Percentiles rank a stretch among this genome's conserved stretches.
Evolutionary conservation across 2,797 vertebrate species (phyloP).

Genomic region (Lates japonicus): DNA sequence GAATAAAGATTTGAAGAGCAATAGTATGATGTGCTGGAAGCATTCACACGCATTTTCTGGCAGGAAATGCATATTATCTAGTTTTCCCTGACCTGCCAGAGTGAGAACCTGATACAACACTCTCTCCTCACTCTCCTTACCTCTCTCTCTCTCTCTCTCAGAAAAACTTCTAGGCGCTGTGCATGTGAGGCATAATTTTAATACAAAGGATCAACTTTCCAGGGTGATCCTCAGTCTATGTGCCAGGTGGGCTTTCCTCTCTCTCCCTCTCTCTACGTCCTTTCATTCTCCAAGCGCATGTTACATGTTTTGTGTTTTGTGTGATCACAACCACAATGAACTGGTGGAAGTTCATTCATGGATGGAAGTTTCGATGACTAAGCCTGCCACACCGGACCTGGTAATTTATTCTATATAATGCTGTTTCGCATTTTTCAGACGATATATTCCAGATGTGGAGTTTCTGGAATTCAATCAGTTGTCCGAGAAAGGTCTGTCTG

Average conservation of each 20-base stretch:
- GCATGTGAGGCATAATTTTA: conserved; percentile 95
- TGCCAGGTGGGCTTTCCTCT: conserved; percentile 90
- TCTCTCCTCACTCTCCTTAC: too few species aligned
- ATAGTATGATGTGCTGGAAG: too few species aligned
- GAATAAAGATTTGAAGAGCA: too few species aligned
- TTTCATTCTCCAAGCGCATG: background rate
- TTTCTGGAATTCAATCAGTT: background rate
- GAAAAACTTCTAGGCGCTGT: conserved; percentile 97
- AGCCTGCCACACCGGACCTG: conserved; percentile 92
- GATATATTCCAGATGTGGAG: background rate
- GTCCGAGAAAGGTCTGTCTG: background rate
- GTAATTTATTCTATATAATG: conserved; percentile 72
- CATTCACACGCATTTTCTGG: too few species aligned
- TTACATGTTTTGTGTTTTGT: conserved; percentile 74
- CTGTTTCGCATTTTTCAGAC: background rate
- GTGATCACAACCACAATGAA: conserved; percentile 98
- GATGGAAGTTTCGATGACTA: conserved; percentile 96
- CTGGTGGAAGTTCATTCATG: conserved; percentile 98
- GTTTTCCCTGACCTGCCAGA: background rate
- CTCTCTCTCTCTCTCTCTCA: too few species aligned
- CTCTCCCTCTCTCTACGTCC: background rate
- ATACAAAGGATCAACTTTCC: conserved; percentile 95
- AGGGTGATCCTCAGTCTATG: conserved; percentile 98
- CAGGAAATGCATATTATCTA: too few species aligned
- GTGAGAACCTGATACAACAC: conserved; percentile 15